phyloP scores from a whole-genome alignment of 92 coral and sea anemone species.

The Chrysogorgia sp. region DNA sequence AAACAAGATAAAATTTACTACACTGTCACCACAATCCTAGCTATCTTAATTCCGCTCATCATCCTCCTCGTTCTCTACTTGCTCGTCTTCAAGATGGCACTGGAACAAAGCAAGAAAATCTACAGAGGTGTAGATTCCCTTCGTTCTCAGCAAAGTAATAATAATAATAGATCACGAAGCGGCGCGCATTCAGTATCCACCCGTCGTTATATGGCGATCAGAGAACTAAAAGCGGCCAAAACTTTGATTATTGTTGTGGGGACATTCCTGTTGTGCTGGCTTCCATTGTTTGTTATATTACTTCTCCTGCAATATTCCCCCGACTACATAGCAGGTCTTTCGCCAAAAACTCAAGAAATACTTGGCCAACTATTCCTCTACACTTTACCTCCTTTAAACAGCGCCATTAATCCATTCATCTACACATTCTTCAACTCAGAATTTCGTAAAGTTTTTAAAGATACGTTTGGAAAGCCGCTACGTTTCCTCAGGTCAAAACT shows the following conservation, averaged over 20 bases:
- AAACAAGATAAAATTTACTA: constrained; percentile 82
- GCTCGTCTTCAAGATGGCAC: constrained; percentile 85
- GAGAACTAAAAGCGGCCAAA: constrained; percentile 94
- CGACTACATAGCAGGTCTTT: constrained; percentile 52
- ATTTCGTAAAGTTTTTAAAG: constrained; percentile 77
- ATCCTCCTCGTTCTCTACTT: constrained; percentile 81
- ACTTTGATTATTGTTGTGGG: constrained; percentile 94
- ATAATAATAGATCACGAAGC: constrained; percentile 43
- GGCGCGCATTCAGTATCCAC: constrained; percentile 69
- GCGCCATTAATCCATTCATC: constrained; percentile 86
- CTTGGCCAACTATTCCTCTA: constrained; percentile 77
- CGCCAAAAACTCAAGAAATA: constrained; percentile 60
- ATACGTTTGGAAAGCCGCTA: not conserved
- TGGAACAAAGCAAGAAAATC: constrained; percentile 75
- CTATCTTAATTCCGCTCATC: constrained; percentile 79
- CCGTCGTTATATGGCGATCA: constrained; percentile 52
- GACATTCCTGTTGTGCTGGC: constrained; percentile 88
- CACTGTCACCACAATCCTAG: constrained; percentile 71
- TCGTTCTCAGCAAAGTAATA: constrained; percentile 45
- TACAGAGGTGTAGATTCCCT: constrained; percentile 34
- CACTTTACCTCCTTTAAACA: constrained; percentile 81
- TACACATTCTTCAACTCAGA: constrained; percentile 91
- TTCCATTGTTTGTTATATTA: constrained; percentile 82
- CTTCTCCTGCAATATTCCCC: constrained; percentile 74
- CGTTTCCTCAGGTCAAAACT: not conserved